These are phyloP conservation scores for Ginglymostoma cirratum DNA, from an alignment of 2,113 vertebrate genomes.

Conservation along the genomic window DNA sequence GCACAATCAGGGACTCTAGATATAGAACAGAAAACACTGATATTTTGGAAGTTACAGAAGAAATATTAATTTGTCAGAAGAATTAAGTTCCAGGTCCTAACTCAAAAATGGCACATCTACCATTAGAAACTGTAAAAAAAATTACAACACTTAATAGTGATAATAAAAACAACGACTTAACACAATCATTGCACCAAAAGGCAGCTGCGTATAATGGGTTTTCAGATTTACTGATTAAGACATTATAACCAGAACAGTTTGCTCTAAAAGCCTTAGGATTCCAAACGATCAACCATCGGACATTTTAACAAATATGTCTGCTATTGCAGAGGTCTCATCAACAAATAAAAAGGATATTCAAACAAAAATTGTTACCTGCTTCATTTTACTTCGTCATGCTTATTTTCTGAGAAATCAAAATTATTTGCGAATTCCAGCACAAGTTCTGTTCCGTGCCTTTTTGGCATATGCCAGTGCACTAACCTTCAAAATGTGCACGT, in stretches of 20 bases:
- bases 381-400: not conserved
- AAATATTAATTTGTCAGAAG: not conserved
- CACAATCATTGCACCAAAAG: not conserved
- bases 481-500: not conserved
- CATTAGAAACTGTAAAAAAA: not conserved
- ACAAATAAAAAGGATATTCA: not conserved
- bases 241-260: not conserved
- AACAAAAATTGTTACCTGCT: not conserved
- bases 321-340: not conserved
- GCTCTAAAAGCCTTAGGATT: not conserved
- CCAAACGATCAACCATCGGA: not conserved
- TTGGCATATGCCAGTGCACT: not conserved
- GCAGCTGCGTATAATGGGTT: not conserved
- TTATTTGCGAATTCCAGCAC: not conserved
- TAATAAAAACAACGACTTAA: not conserved
- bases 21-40: not conserved
- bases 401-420: not conserved
- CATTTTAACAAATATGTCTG: not conserved
- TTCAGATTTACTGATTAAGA: not conserved
- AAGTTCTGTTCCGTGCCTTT: not conserved
- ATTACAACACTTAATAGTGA: not conserved
- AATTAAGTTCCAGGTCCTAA: not conserved
- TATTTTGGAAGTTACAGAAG: not conserved
- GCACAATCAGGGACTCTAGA: not conserved
- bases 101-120: not conserved